Evolutionary conservation across 2,888 invertebrate species (phyloP).

Genomic region (Papilio elwesi): DNA sequence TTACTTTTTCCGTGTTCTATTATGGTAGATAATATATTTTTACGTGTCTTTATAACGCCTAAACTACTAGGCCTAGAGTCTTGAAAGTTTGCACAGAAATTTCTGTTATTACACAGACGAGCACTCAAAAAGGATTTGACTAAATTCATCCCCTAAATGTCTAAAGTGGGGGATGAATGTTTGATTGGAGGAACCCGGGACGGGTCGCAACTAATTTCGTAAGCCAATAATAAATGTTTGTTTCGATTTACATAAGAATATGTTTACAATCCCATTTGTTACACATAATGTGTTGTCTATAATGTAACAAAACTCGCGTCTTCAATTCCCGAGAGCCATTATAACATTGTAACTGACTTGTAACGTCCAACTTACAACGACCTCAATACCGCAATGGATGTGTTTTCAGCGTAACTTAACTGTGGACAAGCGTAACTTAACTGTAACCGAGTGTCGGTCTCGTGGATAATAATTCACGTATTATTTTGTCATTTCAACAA

Average conservation of each 20-base stretch:
- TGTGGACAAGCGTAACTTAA: not conserved
- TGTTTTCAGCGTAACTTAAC: slow-evolving; percentile 19
- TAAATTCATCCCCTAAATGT: too few relatives aligned
- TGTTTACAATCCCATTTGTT: slow-evolving; percentile 6
- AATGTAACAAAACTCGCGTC: not conserved
- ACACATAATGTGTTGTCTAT: not conserved
- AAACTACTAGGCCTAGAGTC: too few relatives aligned
- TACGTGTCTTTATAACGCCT: too few relatives aligned
- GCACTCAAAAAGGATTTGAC: too few relatives aligned
- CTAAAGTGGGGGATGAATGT: too few relatives aligned
- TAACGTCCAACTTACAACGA: slow-evolving; percentile 16
- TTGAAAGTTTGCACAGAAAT: too few relatives aligned
- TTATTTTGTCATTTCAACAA: too few relatives aligned
- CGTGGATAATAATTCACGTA: not conserved
- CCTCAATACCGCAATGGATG: slow-evolving; percentile 12
- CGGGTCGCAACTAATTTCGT: too few relatives aligned
- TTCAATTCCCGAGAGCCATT: slow-evolving; percentile 8
- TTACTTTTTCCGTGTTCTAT: not conserved
- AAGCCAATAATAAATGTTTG: too few relatives aligned
- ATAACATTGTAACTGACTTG: slow-evolving; percentile 23
- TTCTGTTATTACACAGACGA: too few relatives aligned
- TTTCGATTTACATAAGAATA: not conserved
- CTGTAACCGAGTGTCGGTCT: not conserved
- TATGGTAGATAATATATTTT: too few relatives aligned
- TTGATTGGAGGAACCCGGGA: too few relatives aligned